phyloP scores from a whole-genome alignment of 2,888 invertebrate species.

The Cryptocheilus praepositus region DNA sequence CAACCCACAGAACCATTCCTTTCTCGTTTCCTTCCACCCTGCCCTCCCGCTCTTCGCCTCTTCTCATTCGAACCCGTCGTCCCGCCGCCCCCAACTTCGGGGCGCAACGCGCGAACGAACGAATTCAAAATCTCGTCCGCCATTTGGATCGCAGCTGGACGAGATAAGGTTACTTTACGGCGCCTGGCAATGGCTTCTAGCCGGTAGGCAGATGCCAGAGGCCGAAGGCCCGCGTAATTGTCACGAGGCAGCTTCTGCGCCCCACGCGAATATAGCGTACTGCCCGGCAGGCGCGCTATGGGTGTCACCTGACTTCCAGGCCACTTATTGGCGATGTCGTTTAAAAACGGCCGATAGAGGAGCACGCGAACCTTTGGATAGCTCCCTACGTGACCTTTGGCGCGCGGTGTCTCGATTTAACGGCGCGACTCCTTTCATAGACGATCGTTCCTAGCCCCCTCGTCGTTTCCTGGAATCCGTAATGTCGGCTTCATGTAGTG shows the following conservation, averaged over 20 bases:
- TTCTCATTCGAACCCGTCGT: not conserved
- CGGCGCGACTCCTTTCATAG: no score
- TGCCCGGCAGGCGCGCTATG: no score
- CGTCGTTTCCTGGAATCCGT: no score
- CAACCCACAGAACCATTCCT: not conserved
- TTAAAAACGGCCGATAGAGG: no score
- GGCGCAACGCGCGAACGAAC: constrained; percentile 12
- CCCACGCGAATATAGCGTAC: no score
- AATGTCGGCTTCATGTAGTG: no score
- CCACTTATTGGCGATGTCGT: no score
- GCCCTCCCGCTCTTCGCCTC: not conserved
- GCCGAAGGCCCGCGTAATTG: constrained; percentile 21
- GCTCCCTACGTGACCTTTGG: no score
- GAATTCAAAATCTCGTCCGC: constrained; percentile 60
- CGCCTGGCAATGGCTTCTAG: constrained; percentile 45
- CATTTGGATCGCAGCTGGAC: constrained; percentile 43
- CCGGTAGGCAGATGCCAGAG: constrained; percentile 53
- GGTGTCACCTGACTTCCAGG: no score
- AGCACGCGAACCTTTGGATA: no score
- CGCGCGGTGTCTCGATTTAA: no score
- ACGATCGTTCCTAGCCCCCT: no score
- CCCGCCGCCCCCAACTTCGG: not conserved
- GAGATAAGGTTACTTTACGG: constrained; percentile 52
- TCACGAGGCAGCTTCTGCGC: not conserved
- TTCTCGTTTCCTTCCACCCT: not conserved